Evolutionary conservation across 1,140 invertebrate genomes (phyloP), one percentile per base, ranked within the genome.

Genomic region (Apis florea): DNA sequence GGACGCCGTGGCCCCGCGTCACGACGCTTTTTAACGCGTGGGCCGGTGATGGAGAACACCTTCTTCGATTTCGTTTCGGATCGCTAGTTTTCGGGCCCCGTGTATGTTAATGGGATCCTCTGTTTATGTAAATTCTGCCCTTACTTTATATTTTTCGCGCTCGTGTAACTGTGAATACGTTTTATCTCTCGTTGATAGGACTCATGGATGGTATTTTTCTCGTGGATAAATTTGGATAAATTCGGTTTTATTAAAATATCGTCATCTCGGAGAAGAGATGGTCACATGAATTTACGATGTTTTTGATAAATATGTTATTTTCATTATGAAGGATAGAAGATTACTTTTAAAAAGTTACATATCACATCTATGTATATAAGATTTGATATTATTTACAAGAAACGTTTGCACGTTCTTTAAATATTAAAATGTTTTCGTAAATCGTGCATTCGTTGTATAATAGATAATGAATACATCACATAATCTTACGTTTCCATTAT

Each of bases 1-100:
- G 81, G 83, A 75, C 85, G 59, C 40, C 31, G 61, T 59, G 53
- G 61, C 21, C 51, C 64, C 51, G 31, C 64, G 63, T 59, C 56
- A 31, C 24, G 64, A 72, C 64, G 66, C 31, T n/a, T 56, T 58
- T 63, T 58, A 78, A 68, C 67, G 69, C 56, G 69, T 78, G 47
- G 71, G 74, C 73, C 59, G 21, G 21, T 56, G 61, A 54, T n/a
- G n/a, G n/a, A 4, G 49, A 10, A 74, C 17, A 40, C 31, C 31
- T 40, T 47, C 11, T n/a, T 54, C 51, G 69, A 54, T 71, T 56
- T 56, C 69, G 53, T 70, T 70, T 17, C 68, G 51, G 31, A 70
- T 70, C 51, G 69, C 68, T 70, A 54, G n/a, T 31, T 54, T 54
- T 70, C 19, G 17, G 11, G n/a, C 12, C 2, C 49, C 1, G 15